Percentiles rank a stretch among this genome's conserved stretches.
These are phyloP conservation scores for Catostomus latipinnis DNA, from an alignment of 2,797 vertebrate species.

Conservation along the genomic window DNA sequence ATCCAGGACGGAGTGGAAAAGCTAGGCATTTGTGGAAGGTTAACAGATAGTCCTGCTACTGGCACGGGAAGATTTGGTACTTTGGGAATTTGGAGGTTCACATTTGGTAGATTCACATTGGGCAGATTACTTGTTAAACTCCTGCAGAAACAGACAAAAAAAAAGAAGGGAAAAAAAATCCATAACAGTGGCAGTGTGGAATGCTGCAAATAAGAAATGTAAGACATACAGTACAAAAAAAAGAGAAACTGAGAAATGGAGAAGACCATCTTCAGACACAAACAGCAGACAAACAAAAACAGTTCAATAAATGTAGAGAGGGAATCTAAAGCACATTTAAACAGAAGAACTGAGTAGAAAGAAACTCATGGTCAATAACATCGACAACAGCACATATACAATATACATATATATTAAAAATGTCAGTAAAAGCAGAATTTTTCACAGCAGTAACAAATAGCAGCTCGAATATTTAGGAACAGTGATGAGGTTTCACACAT, in stretches of 20 bases:
- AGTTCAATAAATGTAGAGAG: constrained; percentile 70
- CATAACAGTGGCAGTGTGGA: constrained; percentile 96
- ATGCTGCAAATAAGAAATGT: constrained; percentile 93
- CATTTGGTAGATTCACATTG: constrained; percentile 99
- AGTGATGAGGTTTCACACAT: constrained; percentile 41
- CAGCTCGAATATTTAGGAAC: constrained; percentile 43
- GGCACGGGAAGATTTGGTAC: constrained; percentile 98
- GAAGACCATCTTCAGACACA: constrained; percentile 66
- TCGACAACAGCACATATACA: constrained; percentile 48
- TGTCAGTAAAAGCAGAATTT: constrained; percentile 39
- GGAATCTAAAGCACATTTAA: constrained; percentile 65
- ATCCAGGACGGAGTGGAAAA: constrained; percentile 99
- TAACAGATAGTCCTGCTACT: constrained; percentile 95
- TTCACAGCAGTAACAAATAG: constrained; percentile 47
- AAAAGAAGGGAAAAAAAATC: constrained; percentile 84
- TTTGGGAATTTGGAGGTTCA: constrained; percentile 99
- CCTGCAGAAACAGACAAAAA: constrained; percentile 99
- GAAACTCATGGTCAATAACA: constrained; percentile 58
- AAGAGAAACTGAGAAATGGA: constrained; percentile 51
- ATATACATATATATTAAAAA: constrained; percentile 48
- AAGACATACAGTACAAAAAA: constrained; percentile 80
- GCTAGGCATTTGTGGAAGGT: constrained; percentile 99
- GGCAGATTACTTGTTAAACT: constrained; percentile 99
- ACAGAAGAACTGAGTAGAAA: constrained; percentile 54
- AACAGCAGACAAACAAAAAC: constrained; percentile 60